Evolutionary conservation across 2,797 vertebrate species (phyloP), one percentile per base, ranked within the genome.

Genomic region (Chanos chanos): DNA sequence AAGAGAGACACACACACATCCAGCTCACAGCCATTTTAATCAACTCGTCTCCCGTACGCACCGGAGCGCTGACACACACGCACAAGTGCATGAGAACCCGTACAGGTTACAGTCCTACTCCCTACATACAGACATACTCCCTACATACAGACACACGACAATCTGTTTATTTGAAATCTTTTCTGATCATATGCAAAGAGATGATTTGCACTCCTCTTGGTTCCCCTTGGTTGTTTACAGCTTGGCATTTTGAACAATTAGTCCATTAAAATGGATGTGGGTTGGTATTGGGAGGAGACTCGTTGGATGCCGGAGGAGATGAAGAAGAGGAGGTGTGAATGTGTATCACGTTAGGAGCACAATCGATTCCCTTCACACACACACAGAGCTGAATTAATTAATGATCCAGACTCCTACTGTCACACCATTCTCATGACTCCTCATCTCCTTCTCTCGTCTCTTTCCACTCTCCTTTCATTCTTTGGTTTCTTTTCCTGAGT

Each of bases 291-390:
- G n/a, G n/a, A n/a, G n/a, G n/a, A n/a, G n/a, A n/a, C n/a, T n/a
- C n/a, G n/a, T n/a, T n/a, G n/a, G n/a, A n/a, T n/a, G n/a, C n/a
- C n/a, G n/a, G n/a, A n/a, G n/a, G n/a, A n/a, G n/a, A n/a, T n/a
- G n/a, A n/a, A n/a, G n/a, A n/a, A n/a, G n/a, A n/a, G 53, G 61
- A 72, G 71, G 73, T 77, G 80, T 76, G 77, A 68, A 77, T 80
- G 77, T 81, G 61, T 83, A 81, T 77, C 75, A 44, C 83, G 77
- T 79, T 81, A 63, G 66, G 71, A 73, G 76, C 68, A 51, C 65
- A 86, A 89, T 89, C 77, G 70, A 87, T 89, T 87, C 83, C 75
- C 81, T 80, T 85, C 85, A 83, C 80, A 83, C 82, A 75, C 73
- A 69, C 75, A 55, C 19, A 1, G 40, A 3, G 74, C 78, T 77